phyloP scores from a whole-genome alignment of 2,888 invertebrate genomes.

The Heliothis peltigera region DNA sequence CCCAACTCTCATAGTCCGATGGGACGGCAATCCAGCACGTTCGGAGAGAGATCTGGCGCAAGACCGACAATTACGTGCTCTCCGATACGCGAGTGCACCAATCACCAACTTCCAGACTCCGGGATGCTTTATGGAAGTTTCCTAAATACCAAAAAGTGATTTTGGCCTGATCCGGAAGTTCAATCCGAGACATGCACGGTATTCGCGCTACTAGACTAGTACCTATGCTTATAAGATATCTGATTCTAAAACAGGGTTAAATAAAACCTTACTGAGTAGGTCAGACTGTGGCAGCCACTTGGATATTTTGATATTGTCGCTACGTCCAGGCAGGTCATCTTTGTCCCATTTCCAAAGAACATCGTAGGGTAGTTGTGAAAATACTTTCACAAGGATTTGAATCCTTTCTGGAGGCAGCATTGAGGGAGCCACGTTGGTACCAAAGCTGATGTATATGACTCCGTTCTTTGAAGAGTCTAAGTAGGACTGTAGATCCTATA shows the following conservation, averaged over 20 bases:
- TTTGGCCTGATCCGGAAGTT: too few species aligned
- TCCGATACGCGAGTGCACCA: too few species aligned
- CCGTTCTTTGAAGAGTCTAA: slow-evolving; percentile 76
- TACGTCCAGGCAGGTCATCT: slow-evolving; percentile 65
- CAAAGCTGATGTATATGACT: slow-evolving; percentile 75
- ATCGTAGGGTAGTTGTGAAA: slow-evolving; percentile 76
- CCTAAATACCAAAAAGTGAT: too few species aligned
- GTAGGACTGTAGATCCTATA: slow-evolving; percentile 68
- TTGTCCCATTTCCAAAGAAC: slow-evolving; percentile 81
- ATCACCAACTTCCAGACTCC: too few species aligned
- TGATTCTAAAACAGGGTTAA: neutral
- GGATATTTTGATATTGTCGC: slow-evolving; percentile 71
- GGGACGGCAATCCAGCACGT: too few species aligned
- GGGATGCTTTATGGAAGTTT: too few species aligned
- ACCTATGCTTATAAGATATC: too few species aligned
- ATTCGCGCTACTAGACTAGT: too few species aligned
- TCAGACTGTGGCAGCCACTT: slow-evolving; percentile 79
- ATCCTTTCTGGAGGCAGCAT: slow-evolving; percentile 67
- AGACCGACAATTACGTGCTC: too few species aligned
- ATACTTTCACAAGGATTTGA: slow-evolving; percentile 68
- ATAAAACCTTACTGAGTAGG: slow-evolving; percentile 52
- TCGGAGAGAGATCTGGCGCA: too few species aligned
- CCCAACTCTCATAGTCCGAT: too few species aligned
- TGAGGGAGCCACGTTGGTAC: slow-evolving; percentile 74
- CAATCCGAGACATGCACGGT: too few species aligned